These are phyloP conservation scores for Drosophila pallidifrons DNA, from an alignment of 1,140 invertebrate species.

Conservation along the genomic window DNA sequence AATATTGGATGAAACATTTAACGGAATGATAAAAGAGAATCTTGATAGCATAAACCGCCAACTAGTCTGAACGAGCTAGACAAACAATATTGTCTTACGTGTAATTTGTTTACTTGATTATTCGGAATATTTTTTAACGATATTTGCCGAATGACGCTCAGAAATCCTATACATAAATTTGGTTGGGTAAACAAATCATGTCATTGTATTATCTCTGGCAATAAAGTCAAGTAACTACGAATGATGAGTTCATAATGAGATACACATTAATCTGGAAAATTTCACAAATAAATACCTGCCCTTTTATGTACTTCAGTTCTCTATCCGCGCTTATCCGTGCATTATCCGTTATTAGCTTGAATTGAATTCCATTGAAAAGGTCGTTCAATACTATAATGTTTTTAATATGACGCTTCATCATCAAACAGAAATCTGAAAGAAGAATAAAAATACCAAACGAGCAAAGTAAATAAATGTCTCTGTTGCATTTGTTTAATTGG, in stretches of 20 bases:
- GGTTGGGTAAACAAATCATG: slow-evolving; percentile 44
- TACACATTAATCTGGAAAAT: neutral
- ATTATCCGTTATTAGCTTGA: neutral
- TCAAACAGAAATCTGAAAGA: slow-evolving; percentile 36
- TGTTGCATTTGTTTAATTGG: slow-evolving; percentile 54
- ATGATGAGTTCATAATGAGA: neutral
- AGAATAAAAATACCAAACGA: neutral
- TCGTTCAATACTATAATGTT: neutral
- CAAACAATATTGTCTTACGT: slow-evolving; percentile 8
- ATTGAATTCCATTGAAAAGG: neutral
- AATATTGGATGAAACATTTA: slow-evolving; percentile 15
- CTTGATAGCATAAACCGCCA: slow-evolving; percentile 5
- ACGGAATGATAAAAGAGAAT: slow-evolving; percentile 26
- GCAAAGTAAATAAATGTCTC: slow-evolving; percentile 40
- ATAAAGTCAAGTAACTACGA: neutral
- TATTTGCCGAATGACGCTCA: slow-evolving; percentile 57
- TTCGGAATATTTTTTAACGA: slow-evolving; percentile 43
- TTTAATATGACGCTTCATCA: slow-evolving; percentile 34
- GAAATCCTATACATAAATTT: slow-evolving; percentile 51
- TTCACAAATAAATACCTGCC: neutral
- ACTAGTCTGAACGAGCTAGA: neutral
- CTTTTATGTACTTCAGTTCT: neutral
- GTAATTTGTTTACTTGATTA: slow-evolving; percentile 16
- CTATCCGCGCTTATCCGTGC: neutral
- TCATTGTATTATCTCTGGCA: slow-evolving; percentile 28